Conservation (phyloP, 2,888 invertebrate genomes). For the Pecten maximus region DNA sequence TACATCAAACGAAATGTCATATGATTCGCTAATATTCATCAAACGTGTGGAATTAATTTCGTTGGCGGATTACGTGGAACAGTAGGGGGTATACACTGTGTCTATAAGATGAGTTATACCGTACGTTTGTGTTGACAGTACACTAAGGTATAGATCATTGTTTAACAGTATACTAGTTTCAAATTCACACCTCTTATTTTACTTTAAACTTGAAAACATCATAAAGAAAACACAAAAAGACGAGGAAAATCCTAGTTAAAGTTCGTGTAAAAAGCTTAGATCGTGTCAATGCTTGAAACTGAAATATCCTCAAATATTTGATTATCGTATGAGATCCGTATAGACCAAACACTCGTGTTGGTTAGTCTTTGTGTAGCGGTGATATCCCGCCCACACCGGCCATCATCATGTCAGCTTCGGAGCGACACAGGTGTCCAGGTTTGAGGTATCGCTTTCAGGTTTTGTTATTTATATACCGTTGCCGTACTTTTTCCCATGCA, state of each 20-base stretch:
- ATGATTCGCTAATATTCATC: not conserved
- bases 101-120: not conserved
- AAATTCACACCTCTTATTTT: not conserved
- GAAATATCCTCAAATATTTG: conserved; percentile 4
- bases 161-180: conserved; percentile 2
- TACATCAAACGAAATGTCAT: not conserved
- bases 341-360: conserved; percentile 22
- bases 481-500: conserved; percentile 17
- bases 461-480: not conserved
- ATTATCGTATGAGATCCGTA: conserved; percentile 17
- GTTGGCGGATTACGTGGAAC: not conserved
- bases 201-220: conserved; percentile 30
- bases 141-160: not conserved
- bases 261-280: conserved; percentile 11
- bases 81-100: not conserved
- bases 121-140: not conserved
- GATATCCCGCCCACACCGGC: conserved; percentile 1
- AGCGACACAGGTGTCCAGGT: conserved; percentile 15
- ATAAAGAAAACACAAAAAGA: conserved; percentile 2
- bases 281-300: not conserved
- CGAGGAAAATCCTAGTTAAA: not conserved
- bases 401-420: conserved; percentile 20
- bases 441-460: not conserved
- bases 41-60: not conserved
- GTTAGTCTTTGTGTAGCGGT: not conserved